A percentile compares a stretch with the other conserved stretches of the same genome.
These are phyloP conservation scores for Shargacucullia verbasci DNA, from an alignment of 2,888 invertebrate species.

Conservation along the genomic window DNA sequence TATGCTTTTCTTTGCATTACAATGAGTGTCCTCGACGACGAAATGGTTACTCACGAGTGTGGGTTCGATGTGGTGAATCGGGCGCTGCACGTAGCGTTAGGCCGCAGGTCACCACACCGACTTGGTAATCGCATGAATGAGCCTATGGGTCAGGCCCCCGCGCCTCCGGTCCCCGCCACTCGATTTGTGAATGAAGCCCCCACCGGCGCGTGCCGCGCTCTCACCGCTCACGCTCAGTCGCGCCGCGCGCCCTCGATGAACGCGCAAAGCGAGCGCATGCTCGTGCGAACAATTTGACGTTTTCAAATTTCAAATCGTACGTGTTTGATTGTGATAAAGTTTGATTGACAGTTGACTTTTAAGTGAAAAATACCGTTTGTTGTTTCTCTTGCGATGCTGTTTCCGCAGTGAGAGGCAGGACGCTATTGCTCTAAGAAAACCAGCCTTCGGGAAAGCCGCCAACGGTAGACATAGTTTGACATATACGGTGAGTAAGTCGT, in stretches of 20 bases:
- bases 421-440: constrained; percentile 62
- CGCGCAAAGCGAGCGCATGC: constrained; percentile 82
- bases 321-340: constrained; percentile 67
- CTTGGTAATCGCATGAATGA: constrained; percentile 81
- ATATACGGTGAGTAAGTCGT: constrained; percentile 82
- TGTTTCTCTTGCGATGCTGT: constrained; percentile 62
- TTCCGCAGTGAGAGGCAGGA: constrained; percentile 60
- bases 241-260: constrained; percentile 81
- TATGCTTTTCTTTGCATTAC: constrained; percentile 61
- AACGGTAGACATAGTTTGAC: constrained; percentile 71
- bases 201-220: constrained; percentile 83
- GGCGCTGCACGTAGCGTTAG: constrained; percentile 56
- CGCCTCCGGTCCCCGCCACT: constrained; percentile 77
- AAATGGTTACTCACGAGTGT: constrained; percentile 48
- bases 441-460: constrained; percentile 75
- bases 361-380: constrained; percentile 57
- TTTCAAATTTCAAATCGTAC: constrained; percentile 78
- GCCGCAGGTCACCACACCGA: constrained; percentile 56
- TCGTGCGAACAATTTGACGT: constrained; percentile 73
- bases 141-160: constrained; percentile 71
- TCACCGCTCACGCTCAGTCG: constrained; percentile 81
- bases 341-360: constrained; percentile 66
- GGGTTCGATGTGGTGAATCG: constrained; percentile 57
- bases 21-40: constrained; percentile 48
- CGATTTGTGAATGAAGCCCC: constrained; percentile 87